These are phyloP conservation scores for Hypolimnas misippus DNA, from an alignment of 2,888 invertebrate species.

Conservation along the genomic window DNA sequence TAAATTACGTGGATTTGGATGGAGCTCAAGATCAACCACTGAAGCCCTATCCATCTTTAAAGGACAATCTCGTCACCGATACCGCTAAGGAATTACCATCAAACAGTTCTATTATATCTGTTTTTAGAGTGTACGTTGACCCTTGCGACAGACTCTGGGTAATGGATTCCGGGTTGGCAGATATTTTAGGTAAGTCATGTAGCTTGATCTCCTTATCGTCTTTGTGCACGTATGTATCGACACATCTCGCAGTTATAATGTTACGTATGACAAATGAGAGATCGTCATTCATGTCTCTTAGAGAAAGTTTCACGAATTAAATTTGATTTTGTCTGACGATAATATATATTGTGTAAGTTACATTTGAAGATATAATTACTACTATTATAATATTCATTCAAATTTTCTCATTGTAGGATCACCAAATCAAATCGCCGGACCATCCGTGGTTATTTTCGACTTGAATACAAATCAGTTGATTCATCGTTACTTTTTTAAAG, in stretches of 20 bases:
- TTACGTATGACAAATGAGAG: constrained; percentile 6
- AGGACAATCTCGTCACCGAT: constrained; percentile 89
- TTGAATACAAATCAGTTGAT: constrained; percentile 89
- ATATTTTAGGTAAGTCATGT: constrained; percentile 85
- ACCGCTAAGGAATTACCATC: constrained; percentile 72
- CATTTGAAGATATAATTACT: neutral
- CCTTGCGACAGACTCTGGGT: constrained; percentile 92
- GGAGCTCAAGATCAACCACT: constrained; percentile 88
- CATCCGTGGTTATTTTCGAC: constrained; percentile 88
- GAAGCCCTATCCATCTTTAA: constrained; percentile 90
- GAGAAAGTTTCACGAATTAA: constrained; percentile 25
- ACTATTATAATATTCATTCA: neutral
- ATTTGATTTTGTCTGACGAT: neutral
- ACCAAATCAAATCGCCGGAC: constrained; percentile 84
- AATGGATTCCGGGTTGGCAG: constrained; percentile 90
- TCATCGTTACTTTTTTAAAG: constrained; percentile 87
- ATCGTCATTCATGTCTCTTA: constrained; percentile 11
- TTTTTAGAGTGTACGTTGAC: constrained; percentile 89
- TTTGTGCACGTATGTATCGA: constrained; percentile 32
- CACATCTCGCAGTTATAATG: neutral
- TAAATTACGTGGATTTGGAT: constrained; percentile 86
- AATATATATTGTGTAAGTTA: neutral
- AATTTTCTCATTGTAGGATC: constrained; percentile 53
- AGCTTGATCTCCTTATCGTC: constrained; percentile 11
- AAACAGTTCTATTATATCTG: constrained; percentile 87